Percentiles rank a stretch among this genome's conserved stretches.
Evolutionary conservation across 2,888 invertebrate genomes (phyloP).

Genomic region (Prenolepis imparis): DNA sequence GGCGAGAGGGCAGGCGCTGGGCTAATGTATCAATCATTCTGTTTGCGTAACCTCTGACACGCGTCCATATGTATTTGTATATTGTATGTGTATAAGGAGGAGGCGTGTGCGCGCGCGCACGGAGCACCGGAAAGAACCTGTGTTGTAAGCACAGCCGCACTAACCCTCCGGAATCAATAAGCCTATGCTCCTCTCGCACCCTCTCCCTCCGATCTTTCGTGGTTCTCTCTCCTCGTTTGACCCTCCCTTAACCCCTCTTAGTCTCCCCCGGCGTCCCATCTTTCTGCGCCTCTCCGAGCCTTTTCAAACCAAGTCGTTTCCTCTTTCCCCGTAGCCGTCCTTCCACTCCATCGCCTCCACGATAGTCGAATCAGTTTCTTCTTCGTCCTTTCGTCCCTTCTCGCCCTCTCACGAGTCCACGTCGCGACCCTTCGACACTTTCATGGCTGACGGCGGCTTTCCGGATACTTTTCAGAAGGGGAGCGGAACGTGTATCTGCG

Average conservation of each 20-base stretch:
- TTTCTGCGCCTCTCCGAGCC: conserved; percentile 55
- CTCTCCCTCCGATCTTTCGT: conserved; percentile 51
- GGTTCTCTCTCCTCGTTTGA: conserved; percentile 56
- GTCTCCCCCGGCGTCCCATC: conserved; percentile 49
- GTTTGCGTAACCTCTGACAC: conserved; percentile 84
- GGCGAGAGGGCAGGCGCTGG: conserved; percentile 73
- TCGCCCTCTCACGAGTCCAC: conserved; percentile 39
- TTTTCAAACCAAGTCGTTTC: conserved; percentile 64
- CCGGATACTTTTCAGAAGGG: conserved; percentile 22
- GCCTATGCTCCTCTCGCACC: conserved; percentile 69
- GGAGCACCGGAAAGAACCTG: conserved; percentile 31
- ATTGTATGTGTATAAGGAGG: conserved; percentile 33
- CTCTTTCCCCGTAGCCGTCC: conserved; percentile 52
- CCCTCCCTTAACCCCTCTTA: conserved; percentile 71
- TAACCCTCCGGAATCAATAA: conserved; percentile 77
- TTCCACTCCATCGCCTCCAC: conserved; percentile 40
- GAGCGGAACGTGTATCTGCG: conserved; percentile 7
- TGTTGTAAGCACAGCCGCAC: conserved; percentile 53
- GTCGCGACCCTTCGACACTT: conserved; percentile 67
- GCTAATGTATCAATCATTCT: conserved; percentile 85
- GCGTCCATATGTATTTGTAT: conserved; percentile 65
- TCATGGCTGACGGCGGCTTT: conserved; percentile 63
- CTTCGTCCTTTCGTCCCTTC: conserved; percentile 28
- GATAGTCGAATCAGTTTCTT: conserved; percentile 55
- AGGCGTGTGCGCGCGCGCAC: neutral